Percentiles rank a stretch among this genome's conserved stretches.
Evolutionary conservation across 2,797 vertebrate species (phyloP).

Genomic region (Heterohyrax brucei): DNA sequence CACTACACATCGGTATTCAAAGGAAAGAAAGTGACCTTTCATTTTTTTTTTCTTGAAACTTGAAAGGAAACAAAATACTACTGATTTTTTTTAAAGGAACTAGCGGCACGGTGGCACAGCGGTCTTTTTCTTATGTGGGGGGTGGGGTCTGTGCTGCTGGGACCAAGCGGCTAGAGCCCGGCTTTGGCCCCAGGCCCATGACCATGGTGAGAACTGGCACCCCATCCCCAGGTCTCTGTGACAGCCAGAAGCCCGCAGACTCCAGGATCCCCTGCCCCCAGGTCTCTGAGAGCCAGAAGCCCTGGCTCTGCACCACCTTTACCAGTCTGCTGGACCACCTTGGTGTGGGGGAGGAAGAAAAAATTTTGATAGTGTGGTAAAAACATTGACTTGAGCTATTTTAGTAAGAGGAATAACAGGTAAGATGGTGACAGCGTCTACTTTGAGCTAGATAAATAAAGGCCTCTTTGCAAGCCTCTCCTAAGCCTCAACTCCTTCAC

Average conservation of each 20-base stretch:
- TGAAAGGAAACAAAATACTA: conserved; percentile 91
- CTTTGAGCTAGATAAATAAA: conserved; percentile 95
- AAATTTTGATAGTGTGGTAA: conserved; percentile 93
- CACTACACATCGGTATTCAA: conserved; percentile 89
- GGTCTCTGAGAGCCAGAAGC: conserved; percentile 89
- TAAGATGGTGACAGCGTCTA: conserved; percentile 91
- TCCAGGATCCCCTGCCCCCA: conserved; percentile 82
- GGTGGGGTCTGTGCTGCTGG: conserved; percentile 92
- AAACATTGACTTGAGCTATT: conserved; percentile 92
- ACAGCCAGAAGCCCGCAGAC: conserved; percentile 86
- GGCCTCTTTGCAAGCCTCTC: conserved; percentile 89
- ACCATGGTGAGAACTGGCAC: conserved; percentile 87
- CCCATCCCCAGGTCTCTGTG: conserved; percentile 88
- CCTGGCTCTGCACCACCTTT: conserved; percentile 92
- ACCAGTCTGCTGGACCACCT: conserved; percentile 90
- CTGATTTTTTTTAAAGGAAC: conserved; percentile 91
- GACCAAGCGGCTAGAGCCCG: conserved; percentile 90
- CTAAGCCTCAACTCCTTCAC: not conserved
- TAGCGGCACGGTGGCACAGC: conserved; percentile 91
- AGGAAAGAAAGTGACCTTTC: conserved; percentile 93
- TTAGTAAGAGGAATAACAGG: conserved; percentile 92
- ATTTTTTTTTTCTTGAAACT: conserved; percentile 89
- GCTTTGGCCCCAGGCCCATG: conserved; percentile 91
- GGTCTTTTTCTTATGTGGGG: conserved; percentile 92
- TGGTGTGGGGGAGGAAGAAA: conserved; percentile 86